Evolutionary conservation across 2,888 invertebrate species (phyloP), one percentile per base, ranked within the genome.

Genomic region (Drosophila paucipuncta): DNA sequence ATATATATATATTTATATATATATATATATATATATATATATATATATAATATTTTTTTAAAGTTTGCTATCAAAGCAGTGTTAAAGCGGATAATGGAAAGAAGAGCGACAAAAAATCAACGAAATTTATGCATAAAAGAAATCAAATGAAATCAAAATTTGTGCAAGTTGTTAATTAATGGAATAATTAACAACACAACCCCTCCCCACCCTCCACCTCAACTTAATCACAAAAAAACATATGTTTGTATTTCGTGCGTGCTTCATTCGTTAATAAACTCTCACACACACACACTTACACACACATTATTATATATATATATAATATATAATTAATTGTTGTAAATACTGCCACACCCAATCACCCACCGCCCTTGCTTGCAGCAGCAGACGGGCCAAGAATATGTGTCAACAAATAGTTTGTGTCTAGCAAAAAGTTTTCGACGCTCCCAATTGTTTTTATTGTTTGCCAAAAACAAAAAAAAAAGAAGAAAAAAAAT

Each of bases 141-240:
- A 55, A 55, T 39, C 2, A 49, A 31, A 50, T 50, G 5, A 52
- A 55, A 70, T 43, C 25, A 39, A 76, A 69, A 43, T 77, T 60
- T 74, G 73, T 64, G 73, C 67, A 70, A 73, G 55, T 68, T 73
- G 62, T 74, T 71, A 80, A 80, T 76, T 80, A 80, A 77, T 61
- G 67, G 49, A 80, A 80, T 63, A 57, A 37, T 64, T 61, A 31
- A 35, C 49, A 31, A 2, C 28, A 4, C 18, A 31, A 13, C 10
- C 5, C 30, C 18, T 30, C 53, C 1, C 4, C 4, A 6, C n/a
- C 7, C 16, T 5, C 2, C 2, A 7, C 4, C 13, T 4, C 18
- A 25, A 28, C n/a, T 25, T 18, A 28, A 18, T 16, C 37, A 53
- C 3, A 47, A 35, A 35, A 35, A 31, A 47, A 9, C 1, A 43